phyloP scores from a whole-genome alignment of 1,140 invertebrate genomes.

The Harpegnathos saltator region DNA sequence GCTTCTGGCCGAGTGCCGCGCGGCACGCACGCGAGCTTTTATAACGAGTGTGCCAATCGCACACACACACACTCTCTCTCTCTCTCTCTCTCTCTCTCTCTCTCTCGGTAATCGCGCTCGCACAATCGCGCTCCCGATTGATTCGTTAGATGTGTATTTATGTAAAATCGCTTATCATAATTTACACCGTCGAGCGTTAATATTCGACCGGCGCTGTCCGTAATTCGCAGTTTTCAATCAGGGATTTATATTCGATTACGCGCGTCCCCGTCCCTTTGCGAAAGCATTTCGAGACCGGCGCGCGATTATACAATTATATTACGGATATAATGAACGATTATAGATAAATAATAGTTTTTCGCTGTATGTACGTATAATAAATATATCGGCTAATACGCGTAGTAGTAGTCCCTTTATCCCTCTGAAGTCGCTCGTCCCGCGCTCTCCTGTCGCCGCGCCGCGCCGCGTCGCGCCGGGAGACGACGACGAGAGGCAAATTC shows the following conservation, averaged over 20 bases:
- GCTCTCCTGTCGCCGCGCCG: too few species aligned
- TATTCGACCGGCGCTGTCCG: slow-evolving; percentile 33
- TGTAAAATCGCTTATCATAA: slow-evolving; percentile 63
- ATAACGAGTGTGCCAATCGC: too few species aligned
- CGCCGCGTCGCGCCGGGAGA: too few species aligned
- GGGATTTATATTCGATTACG: slow-evolving; percentile 45
- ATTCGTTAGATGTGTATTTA: slow-evolving; percentile 57
- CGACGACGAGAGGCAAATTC: too few species aligned
- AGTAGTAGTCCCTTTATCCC: too few species aligned
- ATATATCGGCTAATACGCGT: too few species aligned
- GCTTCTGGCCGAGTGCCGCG: slow-evolving; percentile 36
- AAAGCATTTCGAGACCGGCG: slow-evolving; percentile 18
- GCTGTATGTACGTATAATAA: too few species aligned
- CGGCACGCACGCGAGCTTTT: too few species aligned
- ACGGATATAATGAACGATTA: slow-evolving; percentile 4
- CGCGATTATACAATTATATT: slow-evolving; percentile 14
- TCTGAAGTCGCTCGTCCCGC: too few species aligned
- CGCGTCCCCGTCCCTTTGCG: neutral
- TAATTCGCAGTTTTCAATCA: slow-evolving; percentile 56
- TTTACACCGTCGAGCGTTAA: slow-evolving; percentile 48
- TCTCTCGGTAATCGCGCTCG: slow-evolving; percentile 50
- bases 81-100: too few species aligned
- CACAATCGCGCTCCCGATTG: slow-evolving; percentile 52
- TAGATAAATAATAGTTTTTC: neutral
- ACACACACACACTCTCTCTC: too few species aligned